phyloP scores from a whole-genome alignment of 2,888 invertebrate species.

The Buathra laborator region DNA sequence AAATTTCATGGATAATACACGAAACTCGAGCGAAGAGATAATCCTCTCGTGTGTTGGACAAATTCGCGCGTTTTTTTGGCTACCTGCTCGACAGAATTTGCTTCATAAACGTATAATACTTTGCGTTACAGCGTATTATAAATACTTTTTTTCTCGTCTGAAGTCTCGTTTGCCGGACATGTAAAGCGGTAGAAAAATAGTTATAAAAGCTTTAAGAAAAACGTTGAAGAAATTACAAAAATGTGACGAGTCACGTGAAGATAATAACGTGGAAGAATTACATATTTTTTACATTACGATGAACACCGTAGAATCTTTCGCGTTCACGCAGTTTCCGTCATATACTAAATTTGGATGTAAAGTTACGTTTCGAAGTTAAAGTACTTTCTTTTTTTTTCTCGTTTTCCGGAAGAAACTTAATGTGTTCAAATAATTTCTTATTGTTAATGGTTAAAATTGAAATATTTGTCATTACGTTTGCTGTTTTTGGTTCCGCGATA shows the following conservation, averaged over 20 bases:
- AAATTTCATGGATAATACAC: slow-evolving; percentile 25
- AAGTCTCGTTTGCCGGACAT: background rate
- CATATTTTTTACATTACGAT: too few species aligned
- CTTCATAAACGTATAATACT: background rate
- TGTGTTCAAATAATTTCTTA: too few species aligned
- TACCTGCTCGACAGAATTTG: background rate
- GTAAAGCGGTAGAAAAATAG: background rate
- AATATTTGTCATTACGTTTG: too few species aligned
- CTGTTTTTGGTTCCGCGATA: too few species aligned
- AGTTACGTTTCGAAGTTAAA: too few species aligned
- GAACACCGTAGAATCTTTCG: too few species aligned
- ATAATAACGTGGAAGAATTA: too few species aligned
- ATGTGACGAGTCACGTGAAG: background rate
- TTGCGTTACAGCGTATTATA: background rate
- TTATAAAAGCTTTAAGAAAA: background rate
- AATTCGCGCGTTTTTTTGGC: background rate
- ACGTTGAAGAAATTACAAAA: background rate
- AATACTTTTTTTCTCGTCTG: background rate
- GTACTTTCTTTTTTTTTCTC: too few species aligned
- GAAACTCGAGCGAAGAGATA: background rate
- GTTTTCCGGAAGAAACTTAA: too few species aligned
- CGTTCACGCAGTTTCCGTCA: too few species aligned
- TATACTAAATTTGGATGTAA: too few species aligned
- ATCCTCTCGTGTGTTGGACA: background rate
- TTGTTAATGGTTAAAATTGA: too few species aligned